phyloP scores from a whole-genome alignment of 2,797 vertebrate species.

The Coregonus suidteri region DNA sequence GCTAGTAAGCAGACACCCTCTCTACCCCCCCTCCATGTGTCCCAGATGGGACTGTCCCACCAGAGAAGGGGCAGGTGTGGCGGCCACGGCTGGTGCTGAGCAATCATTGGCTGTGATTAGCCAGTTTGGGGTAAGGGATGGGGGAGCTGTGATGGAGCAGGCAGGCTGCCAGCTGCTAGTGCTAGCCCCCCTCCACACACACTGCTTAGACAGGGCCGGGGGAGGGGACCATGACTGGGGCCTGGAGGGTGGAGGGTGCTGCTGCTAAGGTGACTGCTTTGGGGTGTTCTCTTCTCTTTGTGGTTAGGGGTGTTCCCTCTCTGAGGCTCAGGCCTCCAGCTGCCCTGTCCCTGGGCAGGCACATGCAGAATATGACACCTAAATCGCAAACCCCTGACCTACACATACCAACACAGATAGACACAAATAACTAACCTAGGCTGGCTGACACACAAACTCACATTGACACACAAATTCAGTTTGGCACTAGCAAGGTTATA shows the following conservation, averaged over 20 bases:
- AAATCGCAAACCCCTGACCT: slow-evolving; percentile 30
- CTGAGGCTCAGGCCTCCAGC: slow-evolving; percentile 58
- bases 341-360: slow-evolving; percentile 36
- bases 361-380: slow-evolving; percentile 52
- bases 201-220: slow-evolving; percentile 59
- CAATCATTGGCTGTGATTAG: slow-evolving; percentile 92
- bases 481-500: not conserved
- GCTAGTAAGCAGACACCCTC: slow-evolving; percentile 76
- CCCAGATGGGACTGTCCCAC: slow-evolving; percentile 90
- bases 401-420: slow-evolving; percentile 10
- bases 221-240: not conserved
- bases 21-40: slow-evolving; percentile 72
- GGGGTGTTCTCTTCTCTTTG: slow-evolving; percentile 13
- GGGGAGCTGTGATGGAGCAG: slow-evolving; percentile 80
- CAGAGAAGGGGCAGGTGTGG: slow-evolving; percentile 84
- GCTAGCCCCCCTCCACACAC: slow-evolving; percentile 18
- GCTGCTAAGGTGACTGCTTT: slow-evolving; percentile 21
- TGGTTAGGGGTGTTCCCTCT: slow-evolving; percentile 29
- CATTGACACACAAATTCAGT: slow-evolving; percentile 4
- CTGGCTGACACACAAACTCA: slow-evolving; percentile 9
- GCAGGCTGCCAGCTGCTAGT: slow-evolving; percentile 84
- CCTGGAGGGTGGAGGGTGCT: slow-evolving; percentile 23
- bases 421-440: not conserved
- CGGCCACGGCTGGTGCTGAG: slow-evolving; percentile 77
- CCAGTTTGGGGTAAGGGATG: slow-evolving; percentile 80